Base-by-base conservation (phyloP, 1,140 invertebrate species). In the Scaptomyza pallida region DNA sequence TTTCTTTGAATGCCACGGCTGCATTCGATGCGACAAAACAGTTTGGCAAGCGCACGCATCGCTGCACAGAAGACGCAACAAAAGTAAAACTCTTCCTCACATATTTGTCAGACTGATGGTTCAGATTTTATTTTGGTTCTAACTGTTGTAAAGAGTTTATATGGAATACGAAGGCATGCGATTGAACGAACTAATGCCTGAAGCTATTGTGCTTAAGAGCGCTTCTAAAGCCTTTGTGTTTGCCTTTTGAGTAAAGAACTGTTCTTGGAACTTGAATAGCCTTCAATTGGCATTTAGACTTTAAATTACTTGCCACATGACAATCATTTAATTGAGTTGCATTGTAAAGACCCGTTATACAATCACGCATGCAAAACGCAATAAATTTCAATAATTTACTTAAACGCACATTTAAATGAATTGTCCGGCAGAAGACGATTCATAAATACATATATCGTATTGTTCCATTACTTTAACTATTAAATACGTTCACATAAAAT, bases 361-460 rank as follows among this genome's bases (percentile, higher is more conserved):
- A 26, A 26, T 1, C 23, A 26, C 5, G 6, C 23, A 26, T 23
- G 6, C 3, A 57, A 67, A 65, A 40, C 52, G 75, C 68, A 64
- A 83, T 85, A 83, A 83, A 83, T 83, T 83, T 83, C 79, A 83
- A 83, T 83, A 85, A 75, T 75, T 79, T 79, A 72, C 79, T 83
- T 83, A 72, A 78, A 72, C 65, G 50, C 67, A 48, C 75, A 78
- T 78, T 85, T 85, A 83, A 48, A 57, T 65, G 63, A 77, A 77
- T 76, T 82, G 59, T 35, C 48, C 16, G 21, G 15, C 35, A 35
- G 44, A 64, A n/a, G 23, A 3, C 40, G 61, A 10, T 6, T 26
- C 23, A 5, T 26, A 6, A 26, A 5, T 26, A 4, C 3, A 5
- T 26, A 0, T 26, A 26, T 26, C 6, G 23, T 26, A n/a, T n/a